Evolutionary conservation across 1,140 invertebrate genomes (phyloP).

Genomic region (Drosophila sucinea): DNA sequence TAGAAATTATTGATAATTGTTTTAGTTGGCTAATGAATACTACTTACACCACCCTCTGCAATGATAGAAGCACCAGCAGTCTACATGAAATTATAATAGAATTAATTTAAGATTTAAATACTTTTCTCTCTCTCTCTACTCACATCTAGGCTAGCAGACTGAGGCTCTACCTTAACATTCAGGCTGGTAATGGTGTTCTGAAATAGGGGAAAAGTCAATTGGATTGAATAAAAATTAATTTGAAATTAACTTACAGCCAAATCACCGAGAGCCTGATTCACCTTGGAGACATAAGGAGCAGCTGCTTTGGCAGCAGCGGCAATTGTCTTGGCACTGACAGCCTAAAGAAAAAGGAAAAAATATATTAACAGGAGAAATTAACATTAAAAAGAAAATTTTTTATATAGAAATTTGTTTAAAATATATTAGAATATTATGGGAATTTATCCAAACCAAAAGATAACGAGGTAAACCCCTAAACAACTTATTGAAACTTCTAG

Average conservation of each 20-base stretch:
- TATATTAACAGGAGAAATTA: not conserved
- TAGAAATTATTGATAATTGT: not conserved
- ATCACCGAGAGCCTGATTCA: conserved; percentile 36
- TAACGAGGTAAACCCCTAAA: no score
- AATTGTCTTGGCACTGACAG: conserved; percentile 30
- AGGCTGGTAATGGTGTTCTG: conserved; percentile 30
- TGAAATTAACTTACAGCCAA: conserved; percentile 29
- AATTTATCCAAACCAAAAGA: no score
- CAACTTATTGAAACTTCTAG: no score
- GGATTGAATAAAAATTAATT: not conserved
- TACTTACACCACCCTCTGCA: conserved; percentile 25
- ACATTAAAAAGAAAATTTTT: not conserved
- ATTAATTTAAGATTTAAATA: not conserved
- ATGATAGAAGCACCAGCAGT: conserved; percentile 21
- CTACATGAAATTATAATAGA: not conserved
- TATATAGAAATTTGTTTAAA: no score
- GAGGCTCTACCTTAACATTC: not conserved
- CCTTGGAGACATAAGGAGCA: conserved; percentile 37
- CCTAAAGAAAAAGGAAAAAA: conserved; percentile 11
- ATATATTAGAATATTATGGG: no score
- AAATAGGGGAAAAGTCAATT: not conserved
- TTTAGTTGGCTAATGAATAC: not conserved
- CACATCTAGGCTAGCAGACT: not conserved
- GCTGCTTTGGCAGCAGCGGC: conserved; percentile 33
- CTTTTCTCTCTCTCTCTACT: not conserved